Base-by-base conservation (phyloP, 1,140 invertebrate genomes). In the Archegozetes longisetosus region DNA sequence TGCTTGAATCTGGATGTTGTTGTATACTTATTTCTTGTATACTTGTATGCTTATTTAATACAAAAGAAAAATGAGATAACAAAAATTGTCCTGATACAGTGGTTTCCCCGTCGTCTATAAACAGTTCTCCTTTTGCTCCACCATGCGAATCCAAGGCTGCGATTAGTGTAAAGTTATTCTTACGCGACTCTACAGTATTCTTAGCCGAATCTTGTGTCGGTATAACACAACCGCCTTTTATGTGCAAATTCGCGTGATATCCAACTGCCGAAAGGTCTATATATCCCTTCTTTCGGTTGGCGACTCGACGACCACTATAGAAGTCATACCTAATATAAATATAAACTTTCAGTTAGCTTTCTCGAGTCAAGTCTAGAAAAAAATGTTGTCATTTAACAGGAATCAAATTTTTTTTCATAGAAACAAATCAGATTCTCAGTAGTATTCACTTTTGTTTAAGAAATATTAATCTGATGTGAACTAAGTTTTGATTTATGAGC, bases 61-160 rank as follows among this genome's bases (percentile, higher is more conserved):
- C n/a, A n/a, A n/a, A n/a, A n/a, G n/a, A n/a, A n/a, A n/a, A n/a
- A n/a, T n/a, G n/a, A n/a, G n/a, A n/a, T n/a, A n/a, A n/a, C n/a
- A n/a, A n/a, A n/a, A n/a, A n/a, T n/a, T n/a, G n/a, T n/a, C n/a
- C n/a, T n/a, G n/a, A n/a, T n/a, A n/a, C n/a, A n/a, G n/a, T n/a
- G n/a, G n/a, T n/a, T n/a, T n/a, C n/a, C n/a, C n/a, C 84, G 67
- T 86, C 83, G 69, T 88, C 84, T 82, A 83, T 85, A 69, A 80
- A 86, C 0, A 87, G 70, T 65, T 80, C 73, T 40, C 84, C 85
- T 28, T 25, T 61, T 1, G 83, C 83, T 48, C 67, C 67, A 24
- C 70, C 69, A n/a, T 69, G 63, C 1, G 71, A 57, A 68, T 81
- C 75, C 0, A 81, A 71, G 1, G 78, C 78, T 3, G 80, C 77